A percentile compares a stretch with the other conserved stretches of the same genome.
Evolutionary conservation across 2,888 invertebrate genomes (phyloP).

Genomic region (Phyllotreta striolata): DNA sequence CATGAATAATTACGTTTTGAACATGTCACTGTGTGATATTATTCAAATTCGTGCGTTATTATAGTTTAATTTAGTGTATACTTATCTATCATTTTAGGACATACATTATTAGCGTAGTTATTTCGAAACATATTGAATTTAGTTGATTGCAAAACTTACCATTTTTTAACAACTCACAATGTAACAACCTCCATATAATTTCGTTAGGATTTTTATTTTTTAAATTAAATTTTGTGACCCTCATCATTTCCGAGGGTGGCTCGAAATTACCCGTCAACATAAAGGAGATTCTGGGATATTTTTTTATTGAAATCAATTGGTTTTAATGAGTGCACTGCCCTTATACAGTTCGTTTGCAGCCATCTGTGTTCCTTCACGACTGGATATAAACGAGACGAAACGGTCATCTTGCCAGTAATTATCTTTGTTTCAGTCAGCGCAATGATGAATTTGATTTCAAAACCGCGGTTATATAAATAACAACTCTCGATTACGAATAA

Average conservation of each 20-base stretch:
- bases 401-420: not conserved
- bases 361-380: constrained; percentile 1
- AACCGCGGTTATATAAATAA: constrained; percentile 3
- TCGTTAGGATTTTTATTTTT: too few species aligned
- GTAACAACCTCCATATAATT: too few species aligned
- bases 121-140: too few species aligned
- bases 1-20: not conserved
- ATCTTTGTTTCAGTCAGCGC: not conserved
- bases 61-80: too few species aligned
- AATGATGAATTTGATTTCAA: constrained; percentile 11
- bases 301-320: constrained; percentile 8
- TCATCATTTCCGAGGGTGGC: too few species aligned
- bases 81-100: too few species aligned
- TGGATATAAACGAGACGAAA: not conserved
- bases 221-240: too few species aligned
- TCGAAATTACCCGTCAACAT: not conserved
- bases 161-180: too few species aligned
- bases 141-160: too few species aligned
- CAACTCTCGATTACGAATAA: constrained; percentile 5
- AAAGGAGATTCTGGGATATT: too few species aligned
- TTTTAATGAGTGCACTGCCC: constrained; percentile 9
- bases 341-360: not conserved
- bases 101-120: too few species aligned
- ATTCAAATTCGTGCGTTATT: too few species aligned
- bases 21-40: not conserved